A percentile compares a stretch with the other conserved stretches of the same genome.
Conservation (phyloP, 2,888 invertebrate genomes). For the Norana najaformis region DNA sequence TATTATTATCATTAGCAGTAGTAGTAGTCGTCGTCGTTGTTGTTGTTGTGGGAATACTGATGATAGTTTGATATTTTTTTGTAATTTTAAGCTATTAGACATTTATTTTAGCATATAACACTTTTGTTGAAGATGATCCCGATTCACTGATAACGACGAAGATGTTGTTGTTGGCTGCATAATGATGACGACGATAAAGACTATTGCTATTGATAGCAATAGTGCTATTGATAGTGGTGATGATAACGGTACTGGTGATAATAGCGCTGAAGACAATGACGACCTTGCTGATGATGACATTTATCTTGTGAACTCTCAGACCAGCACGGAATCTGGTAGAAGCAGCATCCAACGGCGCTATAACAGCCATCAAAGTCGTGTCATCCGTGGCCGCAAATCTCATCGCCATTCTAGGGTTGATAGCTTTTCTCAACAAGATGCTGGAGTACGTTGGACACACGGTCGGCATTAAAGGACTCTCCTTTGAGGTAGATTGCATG, state of each 20-base stretch:
- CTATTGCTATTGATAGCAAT: background rate
- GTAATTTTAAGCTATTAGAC: no score
- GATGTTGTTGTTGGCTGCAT: no score
- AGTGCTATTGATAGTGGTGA: background rate
- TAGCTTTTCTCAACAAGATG: conserved; percentile 79
- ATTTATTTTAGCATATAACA: background rate
- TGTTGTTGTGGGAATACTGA: no score
- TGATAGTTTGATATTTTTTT: no score
- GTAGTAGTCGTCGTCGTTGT: no score
- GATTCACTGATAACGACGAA: no score
- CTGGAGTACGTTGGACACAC: conserved; percentile 78
- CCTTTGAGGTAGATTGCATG: conserved; percentile 61
- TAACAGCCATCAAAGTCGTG: conserved; percentile 74
- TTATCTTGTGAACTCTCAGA: conserved; percentile 63
- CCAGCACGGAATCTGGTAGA: conserved; percentile 81
- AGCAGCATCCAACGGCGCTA: conserved; percentile 85
- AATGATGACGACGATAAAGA: background rate
- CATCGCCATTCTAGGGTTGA: conserved; percentile 82
- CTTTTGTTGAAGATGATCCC: background rate
- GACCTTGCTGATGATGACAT: background rate
- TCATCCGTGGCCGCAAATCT: conserved; percentile 84
- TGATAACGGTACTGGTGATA: background rate
- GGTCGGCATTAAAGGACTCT: conserved; percentile 67
- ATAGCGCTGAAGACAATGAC: background rate
- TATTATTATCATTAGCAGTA: no score